Conservation (phyloP, 2,113 vertebrate species). For the Conger conger region DNA sequence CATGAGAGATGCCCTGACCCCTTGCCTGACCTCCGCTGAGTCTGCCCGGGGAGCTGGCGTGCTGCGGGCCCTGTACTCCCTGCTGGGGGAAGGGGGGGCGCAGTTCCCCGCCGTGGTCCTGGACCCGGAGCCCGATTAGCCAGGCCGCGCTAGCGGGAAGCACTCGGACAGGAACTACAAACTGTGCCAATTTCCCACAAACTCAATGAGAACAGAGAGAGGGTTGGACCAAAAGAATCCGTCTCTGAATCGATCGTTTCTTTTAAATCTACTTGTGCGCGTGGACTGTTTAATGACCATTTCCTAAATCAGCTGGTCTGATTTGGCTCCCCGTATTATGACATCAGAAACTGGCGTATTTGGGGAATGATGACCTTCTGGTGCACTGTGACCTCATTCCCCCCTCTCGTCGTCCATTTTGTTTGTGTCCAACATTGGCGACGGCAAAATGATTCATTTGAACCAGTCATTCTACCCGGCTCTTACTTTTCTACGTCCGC, state of each 20-base stretch:
- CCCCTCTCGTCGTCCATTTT: background rate
- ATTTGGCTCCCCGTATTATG: constrained; percentile 1
- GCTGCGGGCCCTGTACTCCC: constrained; percentile 75
- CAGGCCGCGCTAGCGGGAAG: background rate
- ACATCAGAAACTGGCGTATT: background rate
- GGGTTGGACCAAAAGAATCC: background rate
- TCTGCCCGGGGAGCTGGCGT: constrained; percentile 32
- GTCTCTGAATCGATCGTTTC: background rate
- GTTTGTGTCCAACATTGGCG: background rate
- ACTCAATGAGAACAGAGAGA: background rate
- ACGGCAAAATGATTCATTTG: background rate
- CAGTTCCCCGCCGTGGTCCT: constrained; percentile 77
- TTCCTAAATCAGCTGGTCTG: background rate
- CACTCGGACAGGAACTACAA: background rate
- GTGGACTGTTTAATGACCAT: background rate
- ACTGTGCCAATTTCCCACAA: background rate
- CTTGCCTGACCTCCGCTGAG: constrained; percentile 52
- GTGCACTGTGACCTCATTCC: background rate
- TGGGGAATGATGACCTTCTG: constrained; percentile 1
- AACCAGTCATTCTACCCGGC: background rate
- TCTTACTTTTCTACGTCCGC: background rate
- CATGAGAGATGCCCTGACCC: constrained; percentile 70
- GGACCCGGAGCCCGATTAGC: constrained; percentile 71
- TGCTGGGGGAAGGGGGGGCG: constrained; percentile 78
- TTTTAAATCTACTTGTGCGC: background rate